Conservation (phyloP, 2,797 vertebrate species). For the Pseudotriccus pelzelni region DNA sequence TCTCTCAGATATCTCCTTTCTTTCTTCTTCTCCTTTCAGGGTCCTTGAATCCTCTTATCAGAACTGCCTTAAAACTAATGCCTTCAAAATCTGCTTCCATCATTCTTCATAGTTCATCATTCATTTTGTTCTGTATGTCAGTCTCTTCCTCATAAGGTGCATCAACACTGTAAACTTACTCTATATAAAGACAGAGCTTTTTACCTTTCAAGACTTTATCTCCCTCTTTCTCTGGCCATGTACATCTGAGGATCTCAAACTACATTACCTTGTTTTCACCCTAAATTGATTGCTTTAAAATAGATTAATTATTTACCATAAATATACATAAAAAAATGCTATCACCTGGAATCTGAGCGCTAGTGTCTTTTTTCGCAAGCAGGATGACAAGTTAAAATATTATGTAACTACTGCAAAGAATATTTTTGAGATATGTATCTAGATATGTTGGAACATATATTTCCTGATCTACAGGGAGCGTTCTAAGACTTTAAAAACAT, state of each 20-base stretch:
- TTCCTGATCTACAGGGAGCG: background rate
- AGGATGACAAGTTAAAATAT: background rate
- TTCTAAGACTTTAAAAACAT: background rate
- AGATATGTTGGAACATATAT: background rate
- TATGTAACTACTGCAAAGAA: background rate
- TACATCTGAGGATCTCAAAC: background rate
- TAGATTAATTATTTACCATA: background rate
- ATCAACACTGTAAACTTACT: background rate
- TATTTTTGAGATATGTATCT: background rate
- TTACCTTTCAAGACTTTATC: background rate
- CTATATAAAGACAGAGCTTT: background rate
- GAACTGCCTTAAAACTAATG: background rate
- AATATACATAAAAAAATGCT: background rate
- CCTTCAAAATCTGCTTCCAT: background rate
- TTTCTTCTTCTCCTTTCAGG: background rate
- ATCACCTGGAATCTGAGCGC: background rate
- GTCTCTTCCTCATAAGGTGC: background rate
- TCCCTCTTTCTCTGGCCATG: background rate
- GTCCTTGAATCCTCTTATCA: background rate
- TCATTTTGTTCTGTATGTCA: background rate
- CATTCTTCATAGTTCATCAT: background rate
- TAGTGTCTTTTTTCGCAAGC: background rate
- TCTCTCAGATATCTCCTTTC: background rate
- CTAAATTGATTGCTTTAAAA: background rate
- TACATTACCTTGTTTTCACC: background rate